phyloP scores from a whole-genome alignment of 2,113 vertebrate genomes.

The Rhadina sibilatrix region DNA sequence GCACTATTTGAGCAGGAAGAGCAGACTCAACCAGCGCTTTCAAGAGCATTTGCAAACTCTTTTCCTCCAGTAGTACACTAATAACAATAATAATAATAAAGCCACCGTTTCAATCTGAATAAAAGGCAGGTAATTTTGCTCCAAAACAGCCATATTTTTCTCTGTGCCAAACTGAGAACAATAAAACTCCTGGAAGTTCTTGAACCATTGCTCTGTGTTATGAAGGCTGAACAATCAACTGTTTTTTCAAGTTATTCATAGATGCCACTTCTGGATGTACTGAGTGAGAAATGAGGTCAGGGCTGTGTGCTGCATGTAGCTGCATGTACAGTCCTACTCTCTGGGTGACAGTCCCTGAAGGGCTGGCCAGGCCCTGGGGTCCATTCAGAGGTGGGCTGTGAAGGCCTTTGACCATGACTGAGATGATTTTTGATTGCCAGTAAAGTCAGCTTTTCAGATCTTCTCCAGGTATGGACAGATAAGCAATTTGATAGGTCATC shows the following conservation, averaged over 20 bases:
- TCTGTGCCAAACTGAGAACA: not conserved
- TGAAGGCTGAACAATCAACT: not conserved
- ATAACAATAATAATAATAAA: not conserved
- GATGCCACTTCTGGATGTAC: not conserved
- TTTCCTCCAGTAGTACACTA: not conserved
- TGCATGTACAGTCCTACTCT: not conserved
- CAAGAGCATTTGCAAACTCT: not conserved
- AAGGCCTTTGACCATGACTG: not conserved
- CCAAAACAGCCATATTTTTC: not conserved
- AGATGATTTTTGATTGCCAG: not conserved
- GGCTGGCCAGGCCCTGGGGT: not conserved
- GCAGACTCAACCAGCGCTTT: not conserved
- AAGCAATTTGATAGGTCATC: not conserved
- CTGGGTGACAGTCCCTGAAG: not conserved
- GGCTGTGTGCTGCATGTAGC: not conserved
- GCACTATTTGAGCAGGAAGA: slow-evolving; percentile 4
- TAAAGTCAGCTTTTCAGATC: not conserved
- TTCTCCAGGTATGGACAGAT: not conserved
- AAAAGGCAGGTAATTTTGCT: not conserved
- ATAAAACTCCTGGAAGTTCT: not conserved
- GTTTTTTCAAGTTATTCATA: not conserved
- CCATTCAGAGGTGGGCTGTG: not conserved
- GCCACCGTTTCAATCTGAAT: not conserved
- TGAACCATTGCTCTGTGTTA: not conserved
- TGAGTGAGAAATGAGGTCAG: not conserved